These are phyloP conservation scores for Lithophane ornitopus DNA, from an alignment of 2,888 invertebrate species.

Conservation along the genomic window DNA sequence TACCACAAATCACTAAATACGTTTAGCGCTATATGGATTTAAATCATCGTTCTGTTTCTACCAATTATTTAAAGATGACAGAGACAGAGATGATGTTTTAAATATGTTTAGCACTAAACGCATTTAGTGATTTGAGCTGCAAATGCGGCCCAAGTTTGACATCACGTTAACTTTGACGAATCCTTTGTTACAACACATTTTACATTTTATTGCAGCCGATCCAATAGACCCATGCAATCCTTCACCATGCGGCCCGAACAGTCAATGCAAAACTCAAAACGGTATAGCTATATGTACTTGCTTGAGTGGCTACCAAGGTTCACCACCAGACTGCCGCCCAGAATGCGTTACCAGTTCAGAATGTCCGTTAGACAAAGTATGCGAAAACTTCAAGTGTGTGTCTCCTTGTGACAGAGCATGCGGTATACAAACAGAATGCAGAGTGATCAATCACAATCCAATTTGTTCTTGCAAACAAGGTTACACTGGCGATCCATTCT, in stretches of 20 bases:
- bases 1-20: not conserved
- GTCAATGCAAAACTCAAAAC: conserved; percentile 90
- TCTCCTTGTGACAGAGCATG: conserved; percentile 94
- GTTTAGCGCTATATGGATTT: not conserved
- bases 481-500: conserved; percentile 92
- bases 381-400: conserved; percentile 93
- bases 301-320: conserved; percentile 92
- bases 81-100: not conserved
- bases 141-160: not conserved
- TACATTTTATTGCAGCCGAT: conserved; percentile 77
- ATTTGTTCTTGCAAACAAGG: conserved; percentile 92
- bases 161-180: not conserved
- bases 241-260: conserved; percentile 95
- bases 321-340: conserved; percentile 93
- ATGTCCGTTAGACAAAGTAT: conserved; percentile 92
- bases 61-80: not conserved
- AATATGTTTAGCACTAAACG: not conserved
- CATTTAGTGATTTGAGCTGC: not conserved
- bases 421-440: conserved; percentile 93
- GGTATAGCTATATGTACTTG: conserved; percentile 93
- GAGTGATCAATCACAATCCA: conserved; percentile 93
- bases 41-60: not conserved
- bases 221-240: conserved; percentile 91
- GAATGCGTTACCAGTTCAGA: conserved; percentile 93
- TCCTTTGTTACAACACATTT: conserved; percentile 3